Conservation (phyloP, 2,797 vertebrate species). For the Sebastes miniatus region DNA sequence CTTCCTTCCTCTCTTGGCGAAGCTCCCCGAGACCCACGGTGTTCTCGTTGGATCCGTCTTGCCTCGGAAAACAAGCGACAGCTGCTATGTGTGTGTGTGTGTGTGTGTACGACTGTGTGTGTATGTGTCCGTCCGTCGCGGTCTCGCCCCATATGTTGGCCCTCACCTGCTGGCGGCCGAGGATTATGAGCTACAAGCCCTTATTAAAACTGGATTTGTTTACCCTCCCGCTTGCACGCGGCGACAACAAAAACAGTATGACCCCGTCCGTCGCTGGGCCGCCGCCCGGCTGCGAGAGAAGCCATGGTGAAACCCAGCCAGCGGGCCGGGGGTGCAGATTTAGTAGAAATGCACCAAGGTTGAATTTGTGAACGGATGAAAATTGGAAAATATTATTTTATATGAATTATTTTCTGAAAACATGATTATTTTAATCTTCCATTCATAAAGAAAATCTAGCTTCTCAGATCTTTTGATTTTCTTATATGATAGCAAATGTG, state of each 20-base stretch:
- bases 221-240: conserved; percentile 65
- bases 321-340: not conserved
- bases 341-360: not conserved
- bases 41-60: conserved; percentile 65
- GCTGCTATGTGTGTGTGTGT: conserved; percentile 61
- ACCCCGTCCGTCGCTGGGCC: conserved; percentile 32
- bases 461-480: not conserved
- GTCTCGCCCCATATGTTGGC: conserved; percentile 79
- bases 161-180: conserved; percentile 79
- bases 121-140: conserved; percentile 25
- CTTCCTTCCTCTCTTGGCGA: conserved; percentile 53
- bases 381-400: not conserved
- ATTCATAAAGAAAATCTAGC: not conserved
- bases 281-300: not conserved
- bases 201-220: conserved; percentile 89
- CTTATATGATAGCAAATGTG: too few species aligned
- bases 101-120: not conserved
- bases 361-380: not conserved
- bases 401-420: too few species aligned
- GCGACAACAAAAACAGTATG: conserved; percentile 65
- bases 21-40: conserved; percentile 59
- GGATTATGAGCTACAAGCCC: conserved; percentile 83
- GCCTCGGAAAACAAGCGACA: conserved; percentile 76
- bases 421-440: not conserved
- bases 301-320: not conserved